Percentiles rank a stretch among this genome's conserved stretches.
phyloP scores from a whole-genome alignment of 1,140 invertebrate species.

The Temnothorax curvispinosus region DNA sequence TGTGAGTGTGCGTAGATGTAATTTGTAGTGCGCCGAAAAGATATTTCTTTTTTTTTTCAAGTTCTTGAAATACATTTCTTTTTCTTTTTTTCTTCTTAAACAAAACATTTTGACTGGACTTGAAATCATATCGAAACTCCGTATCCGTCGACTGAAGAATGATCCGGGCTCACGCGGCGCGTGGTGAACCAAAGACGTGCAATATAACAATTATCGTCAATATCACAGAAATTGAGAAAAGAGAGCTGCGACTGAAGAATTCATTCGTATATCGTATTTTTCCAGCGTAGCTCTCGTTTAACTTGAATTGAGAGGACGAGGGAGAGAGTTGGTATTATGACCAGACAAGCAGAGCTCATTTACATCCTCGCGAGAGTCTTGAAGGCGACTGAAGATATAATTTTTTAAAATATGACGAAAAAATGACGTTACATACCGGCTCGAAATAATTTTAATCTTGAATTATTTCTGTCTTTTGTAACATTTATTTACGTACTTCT shows the following conservation, averaged over 20 bases:
- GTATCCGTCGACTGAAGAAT: constrained; percentile 47
- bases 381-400: neutral
- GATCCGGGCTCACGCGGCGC: constrained; percentile 15
- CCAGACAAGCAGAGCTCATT: neutral
- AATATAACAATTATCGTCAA: constrained; percentile 12
- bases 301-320: neutral
- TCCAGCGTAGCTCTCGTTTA: neutral
- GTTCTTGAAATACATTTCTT: constrained; percentile 60
- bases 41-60: constrained; percentile 34
- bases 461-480: constrained; percentile 24
- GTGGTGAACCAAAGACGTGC: constrained; percentile 20
- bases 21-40: constrained; percentile 48
- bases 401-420: neutral
- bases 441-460: neutral
- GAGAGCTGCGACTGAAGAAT: neutral
- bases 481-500: constrained; percentile 32
- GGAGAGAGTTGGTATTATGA: neutral
- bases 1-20: constrained; percentile 20
- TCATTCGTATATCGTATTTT: constrained; percentile 5
- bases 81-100: constrained; percentile 59
- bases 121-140: constrained; percentile 55
- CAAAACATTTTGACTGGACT: constrained; percentile 33
- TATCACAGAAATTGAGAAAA: constrained; percentile 2
- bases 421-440: neutral
- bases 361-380: neutral